phyloP scores from a whole-genome alignment of 2,888 invertebrate genomes.

The Drosophila conformis region DNA sequence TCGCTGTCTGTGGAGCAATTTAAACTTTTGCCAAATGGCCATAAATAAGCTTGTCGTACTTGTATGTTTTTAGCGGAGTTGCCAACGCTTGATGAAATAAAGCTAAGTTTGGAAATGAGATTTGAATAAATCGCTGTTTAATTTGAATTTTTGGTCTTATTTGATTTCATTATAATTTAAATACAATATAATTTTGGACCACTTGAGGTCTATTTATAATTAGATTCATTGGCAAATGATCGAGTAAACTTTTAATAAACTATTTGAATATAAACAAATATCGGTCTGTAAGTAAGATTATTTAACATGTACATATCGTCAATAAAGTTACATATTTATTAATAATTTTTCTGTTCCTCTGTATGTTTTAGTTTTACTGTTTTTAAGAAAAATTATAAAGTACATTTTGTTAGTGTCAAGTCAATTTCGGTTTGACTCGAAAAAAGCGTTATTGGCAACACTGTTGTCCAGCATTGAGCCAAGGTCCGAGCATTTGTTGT shows the following conservation, averaged over 20 bases:
- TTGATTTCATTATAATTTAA: background rate
- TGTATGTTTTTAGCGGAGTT: constrained; percentile 32
- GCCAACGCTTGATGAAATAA: background rate
- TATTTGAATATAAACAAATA: background rate
- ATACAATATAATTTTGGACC: no score
- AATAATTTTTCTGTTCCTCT: no score
- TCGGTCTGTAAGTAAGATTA: background rate
- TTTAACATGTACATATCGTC: background rate
- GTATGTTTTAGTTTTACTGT: no score
- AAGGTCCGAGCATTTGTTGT: constrained; percentile 18
- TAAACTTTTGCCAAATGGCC: constrained; percentile 61
- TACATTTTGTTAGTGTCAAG: background rate
- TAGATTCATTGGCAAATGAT: background rate
- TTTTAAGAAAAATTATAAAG: background rate
- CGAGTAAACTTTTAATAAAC: background rate
- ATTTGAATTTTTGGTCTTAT: background rate
- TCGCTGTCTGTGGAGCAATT: constrained; percentile 37
- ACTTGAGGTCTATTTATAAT: no score
- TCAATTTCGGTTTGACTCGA: background rate
- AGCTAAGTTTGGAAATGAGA: background rate
- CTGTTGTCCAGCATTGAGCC: constrained; percentile 15
- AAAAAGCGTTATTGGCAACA: background rate
- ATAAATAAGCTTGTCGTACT: constrained; percentile 61
- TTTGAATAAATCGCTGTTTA: background rate
- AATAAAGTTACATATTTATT: background rate